Conservation (phyloP, 1,140 invertebrate genomes). For the Heliconius eleuchia region DNA sequence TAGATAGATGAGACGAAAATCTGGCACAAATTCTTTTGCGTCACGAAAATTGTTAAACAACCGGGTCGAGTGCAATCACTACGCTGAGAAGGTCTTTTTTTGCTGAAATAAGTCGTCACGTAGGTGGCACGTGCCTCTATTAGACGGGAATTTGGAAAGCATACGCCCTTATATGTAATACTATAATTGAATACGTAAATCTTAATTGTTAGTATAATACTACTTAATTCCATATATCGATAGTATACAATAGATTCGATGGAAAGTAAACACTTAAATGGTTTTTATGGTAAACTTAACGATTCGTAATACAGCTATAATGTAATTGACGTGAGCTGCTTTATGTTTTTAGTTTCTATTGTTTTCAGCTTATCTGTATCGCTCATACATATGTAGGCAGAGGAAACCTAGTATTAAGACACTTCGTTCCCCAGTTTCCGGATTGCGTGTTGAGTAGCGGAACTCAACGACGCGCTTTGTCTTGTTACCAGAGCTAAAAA, state of each 20-base stretch:
- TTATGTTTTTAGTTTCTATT: not conserved
- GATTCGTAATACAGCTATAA: not conserved
- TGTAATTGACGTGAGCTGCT: not conserved
- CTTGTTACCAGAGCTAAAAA: no score
- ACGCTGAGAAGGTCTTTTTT: constrained; percentile 44
- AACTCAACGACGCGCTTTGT: accelerated
- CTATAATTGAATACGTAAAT: not conserved
- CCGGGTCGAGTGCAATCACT: constrained; percentile 57
- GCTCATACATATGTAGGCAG: no score
- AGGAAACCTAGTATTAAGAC: no score
- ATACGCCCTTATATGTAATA: constrained; percentile 38
- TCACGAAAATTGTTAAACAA: constrained; percentile 53
- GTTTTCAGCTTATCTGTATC: no score
- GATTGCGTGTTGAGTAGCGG: no score
- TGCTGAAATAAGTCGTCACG: constrained; percentile 36
- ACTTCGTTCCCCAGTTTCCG: no score
- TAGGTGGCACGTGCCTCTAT: constrained; percentile 51
- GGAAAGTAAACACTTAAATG: not conserved
- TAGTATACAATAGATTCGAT: not conserved
- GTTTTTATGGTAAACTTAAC: not conserved
- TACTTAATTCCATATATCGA: not conserved
- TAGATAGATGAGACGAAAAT: constrained; percentile 42
- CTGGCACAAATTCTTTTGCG: constrained; percentile 63
- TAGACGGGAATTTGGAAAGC: constrained; percentile 58
- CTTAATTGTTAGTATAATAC: not conserved